phyloP scores from a whole-genome alignment of 2,797 vertebrate species.

The Taenioides sp. region DNA sequence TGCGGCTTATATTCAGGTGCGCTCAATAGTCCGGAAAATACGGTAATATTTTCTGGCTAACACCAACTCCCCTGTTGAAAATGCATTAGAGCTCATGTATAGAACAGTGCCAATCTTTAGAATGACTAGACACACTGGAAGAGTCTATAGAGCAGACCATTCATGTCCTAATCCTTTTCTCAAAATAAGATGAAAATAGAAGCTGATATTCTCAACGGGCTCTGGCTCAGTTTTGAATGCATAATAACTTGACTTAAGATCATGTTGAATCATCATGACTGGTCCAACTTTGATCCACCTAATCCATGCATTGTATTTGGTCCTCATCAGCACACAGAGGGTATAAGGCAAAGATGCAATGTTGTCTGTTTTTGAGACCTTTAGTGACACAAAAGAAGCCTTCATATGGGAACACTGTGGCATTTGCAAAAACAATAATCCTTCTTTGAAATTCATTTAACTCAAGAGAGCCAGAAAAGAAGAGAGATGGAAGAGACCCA shows the following conservation, averaged over 20 bases:
- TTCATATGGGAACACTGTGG: slow-evolving; percentile 39
- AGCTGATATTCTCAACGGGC: neutral
- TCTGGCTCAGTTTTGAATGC: slow-evolving; percentile 8
- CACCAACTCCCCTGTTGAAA: neutral
- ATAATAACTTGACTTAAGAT: slow-evolving; percentile 49
- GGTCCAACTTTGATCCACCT: slow-evolving; percentile 41
- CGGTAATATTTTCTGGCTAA: too few relatives aligned
- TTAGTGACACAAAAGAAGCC: slow-evolving; percentile 1
- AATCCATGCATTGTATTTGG: slow-evolving; percentile 32
- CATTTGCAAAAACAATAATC: slow-evolving; percentile 59
- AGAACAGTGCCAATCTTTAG: neutral
- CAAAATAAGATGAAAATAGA: slow-evolving; percentile 5
- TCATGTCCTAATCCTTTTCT: slow-evolving; percentile 22
- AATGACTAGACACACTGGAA: neutral
- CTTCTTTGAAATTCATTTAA: slow-evolving; percentile 27
- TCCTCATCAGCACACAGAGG: slow-evolving; percentile 40
- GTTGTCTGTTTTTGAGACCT: slow-evolving; percentile 26
- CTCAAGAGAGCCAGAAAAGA: neutral
- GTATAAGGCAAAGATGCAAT: slow-evolving; percentile 34
- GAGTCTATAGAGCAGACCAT: neutral
- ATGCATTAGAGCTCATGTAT: too few relatives aligned
- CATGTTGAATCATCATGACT: slow-evolving; percentile 45
- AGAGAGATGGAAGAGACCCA: too few relatives aligned
- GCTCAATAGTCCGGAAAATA: too few relatives aligned
- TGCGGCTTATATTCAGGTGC: too few relatives aligned